Percentiles rank a stretch among this genome's conserved stretches.
Conservation (phyloP, 2,797 vertebrate species). For the Myoxocephalus aenaeus region DNA sequence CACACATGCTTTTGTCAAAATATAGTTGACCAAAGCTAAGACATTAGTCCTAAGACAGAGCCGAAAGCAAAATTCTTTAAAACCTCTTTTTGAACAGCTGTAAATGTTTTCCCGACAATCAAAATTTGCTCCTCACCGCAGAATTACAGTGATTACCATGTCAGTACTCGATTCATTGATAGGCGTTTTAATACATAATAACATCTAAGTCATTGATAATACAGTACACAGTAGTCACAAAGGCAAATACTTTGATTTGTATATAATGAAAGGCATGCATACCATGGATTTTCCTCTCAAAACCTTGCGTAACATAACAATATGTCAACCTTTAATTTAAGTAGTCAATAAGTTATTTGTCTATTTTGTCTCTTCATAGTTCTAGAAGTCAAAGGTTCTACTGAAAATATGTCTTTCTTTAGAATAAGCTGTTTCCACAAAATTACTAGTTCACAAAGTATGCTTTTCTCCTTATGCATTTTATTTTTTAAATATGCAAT, state of each 20-base stretch:
- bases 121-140: slow-evolving; percentile 1
- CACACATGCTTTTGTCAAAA: slow-evolving; percentile 1
- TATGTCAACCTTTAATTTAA: background rate
- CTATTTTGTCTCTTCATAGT: background rate
- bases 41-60: slow-evolving; percentile 9
- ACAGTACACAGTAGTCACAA: background rate
- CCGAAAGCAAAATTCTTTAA: slow-evolving; percentile 1
- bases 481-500: slow-evolving; percentile 18
- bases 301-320: background rate
- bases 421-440: background rate
- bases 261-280: background rate
- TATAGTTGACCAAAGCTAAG: slow-evolving; percentile 14
- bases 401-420: background rate
- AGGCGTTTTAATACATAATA: background rate
- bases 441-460: background rate
- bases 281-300: background rate
- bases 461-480: slow-evolving; percentile 17
- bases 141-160: background rate
- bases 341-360: background rate
- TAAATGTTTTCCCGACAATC: background rate
- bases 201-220: background rate
- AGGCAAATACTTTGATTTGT: background rate
- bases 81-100: slow-evolving; percentile 17
- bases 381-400: background rate
- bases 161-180: background rate